A percentile compares a stretch with the other conserved stretches of the same genome.
These are phyloP conservation scores for Porites divaricata DNA, from an alignment of 92 coral and sea anemone genomes.

Conservation along the genomic window DNA sequence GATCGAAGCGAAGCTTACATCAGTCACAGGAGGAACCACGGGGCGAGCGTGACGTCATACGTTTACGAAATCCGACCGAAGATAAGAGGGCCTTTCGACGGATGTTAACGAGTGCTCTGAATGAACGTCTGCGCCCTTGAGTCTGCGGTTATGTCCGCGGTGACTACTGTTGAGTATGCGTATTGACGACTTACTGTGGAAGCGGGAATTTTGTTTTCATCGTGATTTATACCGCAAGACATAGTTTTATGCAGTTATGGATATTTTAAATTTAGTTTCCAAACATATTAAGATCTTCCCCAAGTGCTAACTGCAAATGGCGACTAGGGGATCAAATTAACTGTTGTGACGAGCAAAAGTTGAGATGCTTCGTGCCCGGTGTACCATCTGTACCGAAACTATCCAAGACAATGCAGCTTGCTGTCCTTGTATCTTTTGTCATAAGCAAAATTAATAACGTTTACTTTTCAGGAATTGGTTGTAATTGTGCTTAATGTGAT, in stretches of 20 bases:
- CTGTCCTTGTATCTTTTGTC: constrained; percentile 82
- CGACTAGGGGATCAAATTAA: background rate
- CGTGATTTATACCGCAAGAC: too few species aligned
- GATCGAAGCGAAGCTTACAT: too few species aligned
- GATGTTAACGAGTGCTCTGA: too few species aligned
- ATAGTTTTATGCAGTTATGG: background rate
- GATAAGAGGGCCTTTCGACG: too few species aligned
- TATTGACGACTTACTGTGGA: background rate
- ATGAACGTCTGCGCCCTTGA: background rate
- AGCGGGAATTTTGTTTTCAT: constrained; percentile 2
- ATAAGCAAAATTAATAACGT: background rate
- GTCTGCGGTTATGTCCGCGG: background rate
- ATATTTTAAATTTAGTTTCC: background rate
- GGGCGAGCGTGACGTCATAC: too few species aligned
- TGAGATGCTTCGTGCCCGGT: constrained; percentile 79
- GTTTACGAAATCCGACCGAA: too few species aligned
- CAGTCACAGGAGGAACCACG: too few species aligned
- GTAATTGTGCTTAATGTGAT: too few species aligned
- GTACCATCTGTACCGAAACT: constrained; percentile 77
- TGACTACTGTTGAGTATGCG: background rate
- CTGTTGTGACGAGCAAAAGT: background rate
- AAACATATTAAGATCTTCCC: too few species aligned
- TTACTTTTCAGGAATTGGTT: too few species aligned
- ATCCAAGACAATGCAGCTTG: constrained; percentile 70
- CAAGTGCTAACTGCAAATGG: background rate